A percentile compares a stretch with the other conserved stretches of the same genome.
phyloP scores from a whole-genome alignment of 2,113 vertebrate genomes.

The Eubucco bourcierii region DNA sequence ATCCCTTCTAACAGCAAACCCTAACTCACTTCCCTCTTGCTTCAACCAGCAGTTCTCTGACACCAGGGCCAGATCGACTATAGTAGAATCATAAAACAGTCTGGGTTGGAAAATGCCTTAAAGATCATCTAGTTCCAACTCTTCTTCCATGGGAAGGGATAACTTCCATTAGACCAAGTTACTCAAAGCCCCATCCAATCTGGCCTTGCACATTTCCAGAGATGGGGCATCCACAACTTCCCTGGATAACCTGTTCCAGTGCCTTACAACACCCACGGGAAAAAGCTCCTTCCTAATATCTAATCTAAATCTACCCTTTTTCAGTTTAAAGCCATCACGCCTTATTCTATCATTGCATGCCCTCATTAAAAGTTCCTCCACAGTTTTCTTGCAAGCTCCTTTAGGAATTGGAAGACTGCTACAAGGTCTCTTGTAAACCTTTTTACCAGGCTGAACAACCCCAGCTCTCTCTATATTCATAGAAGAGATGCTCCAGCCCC shows the following conservation, averaged over 20 bases:
- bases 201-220: background rate
- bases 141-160: background rate
- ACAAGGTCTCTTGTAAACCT: background rate
- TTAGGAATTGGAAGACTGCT: background rate
- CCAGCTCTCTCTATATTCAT: background rate
- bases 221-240: background rate
- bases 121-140: background rate
- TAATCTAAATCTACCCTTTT: background rate
- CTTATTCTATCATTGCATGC: background rate
- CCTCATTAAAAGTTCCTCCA: background rate
- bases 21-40: conserved; percentile 57
- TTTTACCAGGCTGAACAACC: background rate
- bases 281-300: background rate
- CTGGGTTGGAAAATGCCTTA: background rate
- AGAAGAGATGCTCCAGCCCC: background rate
- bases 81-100: background rate
- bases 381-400: background rate
- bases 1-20: conserved; percentile 43
- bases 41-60: background rate
- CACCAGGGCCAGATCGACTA: background rate
- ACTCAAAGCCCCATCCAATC: background rate
- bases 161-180: background rate
- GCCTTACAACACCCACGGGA: background rate
- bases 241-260: background rate
- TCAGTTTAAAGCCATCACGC: background rate